Conservation (phyloP, 1,140 invertebrate species). For the Ips typographus region DNA sequence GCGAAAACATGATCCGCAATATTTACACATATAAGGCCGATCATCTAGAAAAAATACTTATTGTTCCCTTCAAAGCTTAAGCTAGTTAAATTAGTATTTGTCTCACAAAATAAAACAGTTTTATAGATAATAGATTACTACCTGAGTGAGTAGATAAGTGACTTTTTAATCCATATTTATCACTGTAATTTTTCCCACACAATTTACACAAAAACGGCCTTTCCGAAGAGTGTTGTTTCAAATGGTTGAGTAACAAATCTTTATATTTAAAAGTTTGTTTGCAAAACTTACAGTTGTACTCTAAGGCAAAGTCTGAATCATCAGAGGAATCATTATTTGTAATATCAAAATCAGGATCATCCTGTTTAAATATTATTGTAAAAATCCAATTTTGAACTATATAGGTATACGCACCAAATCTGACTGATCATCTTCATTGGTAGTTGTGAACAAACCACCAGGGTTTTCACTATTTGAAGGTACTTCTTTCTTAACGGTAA, state of each 20-base stretch:
- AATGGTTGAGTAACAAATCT: constrained; percentile 56
- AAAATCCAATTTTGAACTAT: too few relatives aligned
- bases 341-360: neutral
- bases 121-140: neutral
- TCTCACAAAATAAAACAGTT: neutral
- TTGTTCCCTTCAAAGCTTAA: neutral
- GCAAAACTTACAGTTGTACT: constrained; percentile 41
- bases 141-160: constrained; percentile 56
- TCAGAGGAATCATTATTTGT: constrained; percentile 12
- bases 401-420: neutral
- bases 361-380: neutral
- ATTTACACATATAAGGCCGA: constrained; percentile 50
- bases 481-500: too few relatives aligned
- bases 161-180: constrained; percentile 62
- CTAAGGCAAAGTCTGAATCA: constrained; percentile 25
- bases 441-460: neutral
- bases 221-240: constrained; percentile 69
- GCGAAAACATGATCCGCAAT: constrained; percentile 48
- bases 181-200: constrained; percentile 71
- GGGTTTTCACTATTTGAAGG: too few relatives aligned
- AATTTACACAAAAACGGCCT: constrained; percentile 73
- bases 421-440: neutral
- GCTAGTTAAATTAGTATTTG: too few relatives aligned
- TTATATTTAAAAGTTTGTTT: constrained; percentile 42
- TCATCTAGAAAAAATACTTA: constrained; percentile 37